These are phyloP conservation scores for Buceros bicornis DNA, from an alignment of 2,797 vertebrate species.

Conservation along the genomic window DNA sequence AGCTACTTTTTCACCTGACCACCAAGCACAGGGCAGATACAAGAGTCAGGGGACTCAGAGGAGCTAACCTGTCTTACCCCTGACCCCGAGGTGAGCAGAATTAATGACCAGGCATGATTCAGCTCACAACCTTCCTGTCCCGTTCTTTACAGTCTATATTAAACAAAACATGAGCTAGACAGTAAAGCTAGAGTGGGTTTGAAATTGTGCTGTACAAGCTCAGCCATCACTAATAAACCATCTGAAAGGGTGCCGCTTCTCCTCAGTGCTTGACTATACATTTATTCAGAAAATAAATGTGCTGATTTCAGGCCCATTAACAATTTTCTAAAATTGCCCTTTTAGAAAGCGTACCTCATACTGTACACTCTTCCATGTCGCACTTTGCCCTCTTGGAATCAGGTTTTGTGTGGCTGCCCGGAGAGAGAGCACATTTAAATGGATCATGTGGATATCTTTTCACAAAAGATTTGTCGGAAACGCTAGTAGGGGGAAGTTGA, in stretches of 20 bases:
- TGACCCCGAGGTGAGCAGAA: background rate
- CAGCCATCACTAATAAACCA: slow-evolving; percentile 6
- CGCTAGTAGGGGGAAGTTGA: background rate
- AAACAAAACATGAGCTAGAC: slow-evolving; percentile 4
- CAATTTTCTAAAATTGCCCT: background rate
- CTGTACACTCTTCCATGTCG: background rate
- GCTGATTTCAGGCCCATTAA: slow-evolving; percentile 14
- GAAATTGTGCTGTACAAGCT: slow-evolving; percentile 14
- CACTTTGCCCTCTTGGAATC: background rate
- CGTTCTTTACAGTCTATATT: background rate
- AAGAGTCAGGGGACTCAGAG: background rate
- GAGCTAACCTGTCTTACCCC: background rate
- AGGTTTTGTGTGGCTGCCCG: background rate
- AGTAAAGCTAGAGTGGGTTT: slow-evolving; percentile 6
- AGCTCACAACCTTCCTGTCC: background rate
- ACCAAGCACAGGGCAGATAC: background rate
- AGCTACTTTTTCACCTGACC: background rate
- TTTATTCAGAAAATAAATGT: slow-evolving; percentile 45
- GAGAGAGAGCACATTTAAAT: background rate
- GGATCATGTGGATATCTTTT: background rate
- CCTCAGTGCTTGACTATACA: background rate
- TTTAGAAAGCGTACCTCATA: slow-evolving; percentile 30
- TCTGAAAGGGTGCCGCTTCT: background rate
- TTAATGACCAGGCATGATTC: background rate
- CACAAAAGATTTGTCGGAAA: background rate